Evolutionary conservation across 2,113 vertebrate genomes (phyloP).

Genomic region (Oreochromis tanganicae): DNA sequence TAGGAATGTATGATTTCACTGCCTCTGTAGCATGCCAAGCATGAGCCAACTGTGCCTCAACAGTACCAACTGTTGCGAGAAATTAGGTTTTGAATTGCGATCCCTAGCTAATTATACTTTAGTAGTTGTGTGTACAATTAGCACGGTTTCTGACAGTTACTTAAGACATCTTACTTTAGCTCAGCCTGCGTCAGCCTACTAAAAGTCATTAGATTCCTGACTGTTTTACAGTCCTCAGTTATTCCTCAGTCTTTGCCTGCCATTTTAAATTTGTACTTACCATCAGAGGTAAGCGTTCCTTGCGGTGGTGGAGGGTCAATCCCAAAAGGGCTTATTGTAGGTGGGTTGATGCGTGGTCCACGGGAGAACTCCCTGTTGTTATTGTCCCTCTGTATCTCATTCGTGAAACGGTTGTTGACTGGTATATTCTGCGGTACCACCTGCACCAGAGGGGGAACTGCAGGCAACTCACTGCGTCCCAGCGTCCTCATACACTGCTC

Average conservation of each 20-base stretch:
- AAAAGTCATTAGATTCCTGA: not conserved
- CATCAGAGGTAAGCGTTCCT: slow-evolving; percentile 85
- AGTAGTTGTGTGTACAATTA: not conserved
- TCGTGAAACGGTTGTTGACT: slow-evolving; percentile 81
- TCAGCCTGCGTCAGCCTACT: not conserved
- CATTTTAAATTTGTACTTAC: slow-evolving; percentile 59
- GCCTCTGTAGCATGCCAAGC: slow-evolving; percentile 29
- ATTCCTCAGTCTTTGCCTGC: not conserved
- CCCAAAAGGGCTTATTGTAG: slow-evolving; percentile 70
- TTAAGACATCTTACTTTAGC: not conserved
- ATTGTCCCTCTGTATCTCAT: slow-evolving; percentile 90
- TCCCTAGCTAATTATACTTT: not conserved
- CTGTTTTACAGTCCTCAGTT: not conserved
- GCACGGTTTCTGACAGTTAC: not conserved
- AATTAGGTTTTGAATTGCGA: not conserved
- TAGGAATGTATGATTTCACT: slow-evolving; percentile 62
- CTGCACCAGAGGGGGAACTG: slow-evolving; percentile 88
- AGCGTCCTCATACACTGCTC: slow-evolving; percentile 86
- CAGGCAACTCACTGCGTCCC: slow-evolving; percentile 78
- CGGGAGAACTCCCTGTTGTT: slow-evolving; percentile 79
- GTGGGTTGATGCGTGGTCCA: slow-evolving; percentile 73
- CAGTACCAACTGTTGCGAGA: not conserved
- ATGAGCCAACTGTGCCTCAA: slow-evolving; percentile 30
- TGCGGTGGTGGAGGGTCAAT: slow-evolving; percentile 81
- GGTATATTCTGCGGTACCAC: slow-evolving; percentile 90